Conservation (phyloP, 2,113 vertebrate genomes). For the Solenodon paradoxus region DNA sequence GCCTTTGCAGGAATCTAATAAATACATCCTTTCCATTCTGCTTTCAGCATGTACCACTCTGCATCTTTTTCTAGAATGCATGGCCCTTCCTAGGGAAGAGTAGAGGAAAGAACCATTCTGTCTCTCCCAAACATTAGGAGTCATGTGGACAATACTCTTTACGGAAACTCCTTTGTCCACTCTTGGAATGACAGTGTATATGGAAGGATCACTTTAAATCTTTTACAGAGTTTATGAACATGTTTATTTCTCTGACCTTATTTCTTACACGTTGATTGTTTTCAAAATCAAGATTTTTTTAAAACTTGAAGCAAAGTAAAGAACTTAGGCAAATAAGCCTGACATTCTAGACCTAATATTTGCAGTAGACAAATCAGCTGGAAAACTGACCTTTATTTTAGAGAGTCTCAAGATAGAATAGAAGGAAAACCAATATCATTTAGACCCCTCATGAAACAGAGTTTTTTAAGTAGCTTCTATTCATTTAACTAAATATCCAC, state of each 20-base stretch:
- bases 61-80: neutral
- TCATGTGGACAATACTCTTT: neutral
- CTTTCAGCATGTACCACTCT: neutral
- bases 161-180: neutral
- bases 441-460: neutral
- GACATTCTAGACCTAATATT: neutral
- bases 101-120: neutral
- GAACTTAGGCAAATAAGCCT: neutral
- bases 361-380: neutral
- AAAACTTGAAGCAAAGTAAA: conserved; percentile 31
- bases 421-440: neutral
- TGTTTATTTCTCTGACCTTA: neutral
- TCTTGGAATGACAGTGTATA: neutral
- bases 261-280: neutral
- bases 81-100: neutral
- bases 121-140: neutral
- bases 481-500: conserved; percentile 31
- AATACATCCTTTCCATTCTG: neutral
- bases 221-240: neutral
- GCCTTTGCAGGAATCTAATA: neutral
- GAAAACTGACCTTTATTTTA: neutral
- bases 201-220: neutral
- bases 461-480: conserved; percentile 13
- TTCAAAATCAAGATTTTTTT: conserved; percentile 39
- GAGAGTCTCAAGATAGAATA: neutral